These are phyloP conservation scores for Eupithecia subumbrata DNA, from an alignment of 2,888 invertebrate genomes.

Conservation along the genomic window DNA sequence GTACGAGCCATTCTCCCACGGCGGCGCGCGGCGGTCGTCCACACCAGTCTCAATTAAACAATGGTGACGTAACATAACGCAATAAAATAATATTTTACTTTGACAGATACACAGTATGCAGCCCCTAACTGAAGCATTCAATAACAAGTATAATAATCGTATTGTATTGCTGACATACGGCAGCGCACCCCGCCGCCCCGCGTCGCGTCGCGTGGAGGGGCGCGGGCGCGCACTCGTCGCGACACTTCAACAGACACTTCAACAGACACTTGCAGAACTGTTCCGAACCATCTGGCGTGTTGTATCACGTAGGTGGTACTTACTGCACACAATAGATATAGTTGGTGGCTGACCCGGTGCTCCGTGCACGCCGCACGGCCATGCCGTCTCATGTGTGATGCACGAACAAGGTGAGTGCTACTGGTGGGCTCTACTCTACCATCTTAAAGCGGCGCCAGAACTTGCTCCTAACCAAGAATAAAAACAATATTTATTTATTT, in stretches of 20 bases:
- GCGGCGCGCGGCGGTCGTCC: background rate
- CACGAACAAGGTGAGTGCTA: too few species aligned
- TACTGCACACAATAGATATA: too few species aligned
- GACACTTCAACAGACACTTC: slow-evolving; percentile 3
- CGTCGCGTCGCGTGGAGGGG: too few species aligned
- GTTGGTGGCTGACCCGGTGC: too few species aligned
- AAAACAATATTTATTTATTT: too few species aligned
- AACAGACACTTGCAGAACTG: background rate
- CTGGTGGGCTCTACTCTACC: too few species aligned
- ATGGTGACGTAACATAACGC: background rate
- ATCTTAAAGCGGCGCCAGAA: too few species aligned
- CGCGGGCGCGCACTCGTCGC: too few species aligned
- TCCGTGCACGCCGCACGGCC: too few species aligned
- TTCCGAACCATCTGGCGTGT: background rate
- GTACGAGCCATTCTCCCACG: background rate
- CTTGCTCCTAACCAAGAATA: too few species aligned
- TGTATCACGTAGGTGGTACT: background rate
- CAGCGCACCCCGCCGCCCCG: background rate
- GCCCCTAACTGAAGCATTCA: slow-evolving; percentile 14
- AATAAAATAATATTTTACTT: slow-evolving; percentile 25
- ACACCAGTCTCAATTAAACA: background rate
- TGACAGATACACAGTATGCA: slow-evolving; percentile 22
- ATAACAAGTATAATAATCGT: background rate
- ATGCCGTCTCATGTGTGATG: too few species aligned
- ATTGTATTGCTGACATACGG: slow-evolving; percentile 13